Conservation (phyloP, 2,797 vertebrate species). For the Carduelis carduelis region DNA sequence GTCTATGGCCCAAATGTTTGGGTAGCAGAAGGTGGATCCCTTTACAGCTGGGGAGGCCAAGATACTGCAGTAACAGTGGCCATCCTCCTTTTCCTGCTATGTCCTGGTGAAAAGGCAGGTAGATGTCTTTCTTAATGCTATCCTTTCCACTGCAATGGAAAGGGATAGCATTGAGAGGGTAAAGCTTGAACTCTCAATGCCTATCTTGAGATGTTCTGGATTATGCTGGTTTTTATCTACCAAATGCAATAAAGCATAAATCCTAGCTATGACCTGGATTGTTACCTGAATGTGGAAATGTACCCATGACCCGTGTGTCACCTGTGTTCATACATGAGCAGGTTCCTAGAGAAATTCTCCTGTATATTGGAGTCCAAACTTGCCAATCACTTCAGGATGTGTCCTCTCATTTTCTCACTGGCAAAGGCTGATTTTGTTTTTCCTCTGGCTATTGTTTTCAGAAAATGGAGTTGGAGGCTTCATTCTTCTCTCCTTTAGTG, state of each 20-base stretch:
- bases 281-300: not conserved
- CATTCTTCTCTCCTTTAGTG: not conserved
- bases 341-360: not conserved
- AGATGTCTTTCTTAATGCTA: too few relatives aligned
- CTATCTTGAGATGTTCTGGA: not conserved
- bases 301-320: not conserved
- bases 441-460: not conserved
- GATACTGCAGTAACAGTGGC: not conserved
- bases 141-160: not conserved
- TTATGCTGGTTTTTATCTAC: not conserved
- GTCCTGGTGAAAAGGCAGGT: not conserved
- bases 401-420: not conserved
- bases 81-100: not conserved
- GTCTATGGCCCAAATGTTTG: not conserved
- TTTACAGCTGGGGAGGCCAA: not conserved
- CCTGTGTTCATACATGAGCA: not conserved
- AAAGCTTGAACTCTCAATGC: too few relatives aligned
- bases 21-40: not conserved
- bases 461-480: not conserved
- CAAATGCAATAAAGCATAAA: not conserved
- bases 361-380: not conserved
- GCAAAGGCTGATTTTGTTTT: not conserved
- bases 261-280: not conserved
- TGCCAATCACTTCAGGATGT: not conserved
- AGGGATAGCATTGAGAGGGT: not conserved